Percentiles rank a stretch among this genome's conserved stretches.
phyloP scores from a whole-genome alignment of 2,113 vertebrate genomes.

The Phylloscopus trochilus region DNA sequence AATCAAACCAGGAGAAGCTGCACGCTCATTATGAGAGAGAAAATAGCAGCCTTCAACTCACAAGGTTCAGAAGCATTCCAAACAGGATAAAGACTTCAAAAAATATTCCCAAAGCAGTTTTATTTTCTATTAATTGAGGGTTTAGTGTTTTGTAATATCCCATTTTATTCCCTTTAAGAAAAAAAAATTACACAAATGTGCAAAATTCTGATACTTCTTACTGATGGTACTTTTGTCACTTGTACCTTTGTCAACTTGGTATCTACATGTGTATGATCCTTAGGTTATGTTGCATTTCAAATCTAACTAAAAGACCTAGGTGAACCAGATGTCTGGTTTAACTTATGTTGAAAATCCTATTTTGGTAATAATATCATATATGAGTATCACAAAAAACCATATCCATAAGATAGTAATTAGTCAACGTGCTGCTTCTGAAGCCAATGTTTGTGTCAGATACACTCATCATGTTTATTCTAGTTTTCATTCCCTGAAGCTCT shows the following conservation, averaged over 20 bases:
- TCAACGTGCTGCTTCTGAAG: background rate
- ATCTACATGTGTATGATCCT: accelerated
- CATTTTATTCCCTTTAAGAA: background rate
- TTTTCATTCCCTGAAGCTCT: background rate
- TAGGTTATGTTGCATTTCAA: background rate
- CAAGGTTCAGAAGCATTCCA: background rate
- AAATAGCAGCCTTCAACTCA: background rate
- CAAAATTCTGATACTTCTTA: background rate
- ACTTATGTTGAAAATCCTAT: background rate
- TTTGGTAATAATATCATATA: background rate
- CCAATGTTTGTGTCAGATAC: background rate
- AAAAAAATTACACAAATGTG: background rate
- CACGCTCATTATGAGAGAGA: background rate
- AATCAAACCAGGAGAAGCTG: background rate
- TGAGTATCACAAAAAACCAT: background rate
- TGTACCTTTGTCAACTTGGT: background rate
- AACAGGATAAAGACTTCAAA: background rate
- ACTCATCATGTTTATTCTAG: background rate
- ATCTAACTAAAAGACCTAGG: background rate
- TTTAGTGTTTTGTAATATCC: background rate
- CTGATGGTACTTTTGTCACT: accelerated
- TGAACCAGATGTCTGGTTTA: background rate
- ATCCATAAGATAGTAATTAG: background rate
- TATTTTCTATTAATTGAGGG: background rate
- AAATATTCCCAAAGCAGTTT: background rate